Evolutionary conservation across 1,140 invertebrate genomes (phyloP).

Genomic region (Telenomus remus): DNA sequence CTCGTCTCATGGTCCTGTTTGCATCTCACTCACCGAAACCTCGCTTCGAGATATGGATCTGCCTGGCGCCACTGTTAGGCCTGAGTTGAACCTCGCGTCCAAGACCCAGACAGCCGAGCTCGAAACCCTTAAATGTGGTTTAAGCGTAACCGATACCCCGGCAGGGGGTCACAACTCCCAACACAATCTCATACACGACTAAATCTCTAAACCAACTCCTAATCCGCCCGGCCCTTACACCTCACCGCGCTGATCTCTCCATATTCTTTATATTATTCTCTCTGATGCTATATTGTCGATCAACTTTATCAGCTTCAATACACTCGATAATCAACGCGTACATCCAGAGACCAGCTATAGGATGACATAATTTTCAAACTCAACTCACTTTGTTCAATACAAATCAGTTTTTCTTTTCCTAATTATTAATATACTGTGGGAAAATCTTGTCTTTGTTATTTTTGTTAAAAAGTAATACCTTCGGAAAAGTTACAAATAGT

Average conservation of each 20-base stretch:
- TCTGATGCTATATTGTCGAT: no score
- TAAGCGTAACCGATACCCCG: slow-evolving; percentile 60
- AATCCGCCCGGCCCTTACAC: slow-evolving; percentile 27
- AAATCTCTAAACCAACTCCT: slow-evolving; percentile 36
- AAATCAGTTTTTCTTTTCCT: no score
- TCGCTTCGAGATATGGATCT: slow-evolving; percentile 57
- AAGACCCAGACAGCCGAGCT: slow-evolving; percentile 46
- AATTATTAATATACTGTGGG: no score
- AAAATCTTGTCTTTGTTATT: no score
- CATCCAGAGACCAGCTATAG: no score
- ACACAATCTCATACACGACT: slow-evolving; percentile 50
- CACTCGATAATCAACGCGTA: no score
- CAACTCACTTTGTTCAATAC: no score
- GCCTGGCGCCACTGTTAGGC: slow-evolving; percentile 58
- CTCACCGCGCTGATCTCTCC: slow-evolving; percentile 14
- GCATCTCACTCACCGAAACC: slow-evolving; percentile 27
- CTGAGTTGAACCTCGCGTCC: slow-evolving; percentile 42
- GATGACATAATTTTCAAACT: no score
- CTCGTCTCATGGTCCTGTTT: slow-evolving; percentile 19
- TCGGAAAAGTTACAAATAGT: no score
- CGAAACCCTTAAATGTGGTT: slow-evolving; percentile 58
- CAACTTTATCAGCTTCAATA: no score
- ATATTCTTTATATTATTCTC: slow-evolving; percentile 25
- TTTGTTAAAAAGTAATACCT: no score
- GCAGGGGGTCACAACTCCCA: slow-evolving; percentile 58